phyloP scores from a whole-genome alignment of 2,797 vertebrate species.

The Gymnothorax reevesii region DNA sequence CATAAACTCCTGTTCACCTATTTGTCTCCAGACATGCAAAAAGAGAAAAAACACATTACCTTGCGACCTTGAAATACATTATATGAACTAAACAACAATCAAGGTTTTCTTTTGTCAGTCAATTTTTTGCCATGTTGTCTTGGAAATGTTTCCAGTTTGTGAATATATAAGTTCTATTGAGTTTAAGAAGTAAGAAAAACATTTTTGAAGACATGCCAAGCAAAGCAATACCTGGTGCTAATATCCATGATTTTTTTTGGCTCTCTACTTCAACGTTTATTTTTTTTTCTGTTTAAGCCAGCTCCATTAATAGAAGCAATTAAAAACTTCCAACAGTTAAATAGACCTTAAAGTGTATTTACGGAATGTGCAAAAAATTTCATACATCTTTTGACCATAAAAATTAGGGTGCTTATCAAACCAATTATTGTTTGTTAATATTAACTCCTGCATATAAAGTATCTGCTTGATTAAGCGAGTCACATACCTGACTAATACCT shows the following conservation, averaged over 20 bases:
- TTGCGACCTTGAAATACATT: background rate
- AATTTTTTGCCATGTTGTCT: background rate
- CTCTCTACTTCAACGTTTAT: background rate
- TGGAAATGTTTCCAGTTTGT: slow-evolving; percentile 24
- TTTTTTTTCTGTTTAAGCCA: background rate
- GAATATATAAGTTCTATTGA: slow-evolving; percentile 15
- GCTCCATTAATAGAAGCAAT: background rate
- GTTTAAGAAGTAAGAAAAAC: slow-evolving; percentile 51
- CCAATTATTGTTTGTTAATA: too few relatives aligned
- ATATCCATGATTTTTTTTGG: background rate
- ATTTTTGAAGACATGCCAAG: slow-evolving; percentile 42
- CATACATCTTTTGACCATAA: background rate
- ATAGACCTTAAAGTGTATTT: background rate
- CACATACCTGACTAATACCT: background rate
- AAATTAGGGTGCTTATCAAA: too few relatives aligned
- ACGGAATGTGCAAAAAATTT: background rate
- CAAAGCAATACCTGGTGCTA: slow-evolving; percentile 50
- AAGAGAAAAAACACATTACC: background rate
- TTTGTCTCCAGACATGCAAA: background rate
- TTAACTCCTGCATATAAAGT: too few relatives aligned
- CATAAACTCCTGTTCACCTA: background rate
- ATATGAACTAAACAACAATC: background rate
- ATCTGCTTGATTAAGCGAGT: background rate
- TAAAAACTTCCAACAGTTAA: background rate
- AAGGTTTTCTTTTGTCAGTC: background rate